Conservation (phyloP, 1,140 invertebrate genomes). For the Druon quercuslanigerum region DNA sequence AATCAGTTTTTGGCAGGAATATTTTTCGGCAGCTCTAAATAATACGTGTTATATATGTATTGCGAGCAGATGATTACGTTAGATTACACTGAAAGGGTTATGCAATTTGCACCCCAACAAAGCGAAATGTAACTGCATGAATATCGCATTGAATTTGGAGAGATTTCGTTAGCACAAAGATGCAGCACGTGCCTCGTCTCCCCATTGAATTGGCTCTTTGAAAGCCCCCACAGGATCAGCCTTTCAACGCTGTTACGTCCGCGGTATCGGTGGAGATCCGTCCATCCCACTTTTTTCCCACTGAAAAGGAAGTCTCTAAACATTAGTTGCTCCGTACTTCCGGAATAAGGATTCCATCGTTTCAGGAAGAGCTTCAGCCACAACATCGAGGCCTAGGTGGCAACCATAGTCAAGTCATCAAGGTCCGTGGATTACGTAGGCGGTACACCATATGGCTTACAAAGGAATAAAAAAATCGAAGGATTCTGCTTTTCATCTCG, state of each 20-base stretch:
- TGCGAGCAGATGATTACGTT: conserved; percentile 20
- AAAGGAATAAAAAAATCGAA: neutral
- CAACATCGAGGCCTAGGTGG: conserved; percentile 17
- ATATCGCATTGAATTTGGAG: conserved; percentile 28
- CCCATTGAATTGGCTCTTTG: neutral
- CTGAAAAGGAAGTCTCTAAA: conserved; percentile 11
- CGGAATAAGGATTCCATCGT: conserved; percentile 3
- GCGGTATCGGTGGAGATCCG: conserved; percentile 15
- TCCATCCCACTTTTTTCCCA: conserved; percentile 13
- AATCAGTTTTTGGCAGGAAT: too few relatives aligned
- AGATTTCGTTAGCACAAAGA: conserved; percentile 1
- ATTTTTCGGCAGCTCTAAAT: too few relatives aligned
- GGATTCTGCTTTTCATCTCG: conserved; percentile 10
- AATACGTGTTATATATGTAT: neutral
- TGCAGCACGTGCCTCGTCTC: conserved; percentile 23
- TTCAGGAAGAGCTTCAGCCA: conserved; percentile 19
- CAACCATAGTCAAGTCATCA: conserved; percentile 22
- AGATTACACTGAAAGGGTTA: conserved; percentile 6
- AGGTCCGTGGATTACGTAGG: conserved; percentile 7
- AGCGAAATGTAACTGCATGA: conserved; percentile 28
- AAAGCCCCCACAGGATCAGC: conserved; percentile 6
- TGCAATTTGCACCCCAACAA: conserved; percentile 22
- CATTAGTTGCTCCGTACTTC: conserved; percentile 15
- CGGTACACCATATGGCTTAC: conserved; percentile 6
- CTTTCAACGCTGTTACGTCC: neutral